These are phyloP conservation scores for Vannuccia rotundouncinata DNA, from an alignment of 2,888 invertebrate species.

Conservation along the genomic window DNA sequence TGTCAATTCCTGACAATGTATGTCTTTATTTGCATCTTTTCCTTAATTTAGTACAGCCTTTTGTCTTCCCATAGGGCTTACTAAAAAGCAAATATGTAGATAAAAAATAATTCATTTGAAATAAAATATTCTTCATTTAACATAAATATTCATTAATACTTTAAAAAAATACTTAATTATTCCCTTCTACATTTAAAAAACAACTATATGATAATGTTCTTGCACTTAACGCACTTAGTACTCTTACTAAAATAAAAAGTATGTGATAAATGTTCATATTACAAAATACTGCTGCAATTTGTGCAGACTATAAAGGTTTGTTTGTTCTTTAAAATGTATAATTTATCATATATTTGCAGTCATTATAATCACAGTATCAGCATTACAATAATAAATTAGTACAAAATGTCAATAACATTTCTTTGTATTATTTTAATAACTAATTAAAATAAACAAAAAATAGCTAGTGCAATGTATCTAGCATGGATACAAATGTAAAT, in stretches of 20 bases:
- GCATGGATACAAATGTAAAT: background rate
- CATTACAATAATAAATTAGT: background rate
- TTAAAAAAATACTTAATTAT: background rate
- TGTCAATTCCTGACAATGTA: background rate
- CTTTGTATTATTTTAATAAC: background rate
- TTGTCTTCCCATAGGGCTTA: background rate
- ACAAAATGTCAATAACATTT: background rate
- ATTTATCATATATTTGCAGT: background rate
- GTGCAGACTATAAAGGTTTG: background rate
- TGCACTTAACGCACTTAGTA: background rate
- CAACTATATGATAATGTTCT: background rate
- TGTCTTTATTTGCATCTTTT: background rate
- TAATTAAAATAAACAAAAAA: background rate
- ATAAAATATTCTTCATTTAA: background rate
- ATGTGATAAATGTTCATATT: background rate
- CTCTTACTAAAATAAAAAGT: background rate
- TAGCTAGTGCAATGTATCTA: background rate
- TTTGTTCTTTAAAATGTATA: background rate
- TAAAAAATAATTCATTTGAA: background rate
- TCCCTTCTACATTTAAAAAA: background rate
- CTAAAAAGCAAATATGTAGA: background rate
- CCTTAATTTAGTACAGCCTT: background rate
- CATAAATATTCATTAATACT: background rate
- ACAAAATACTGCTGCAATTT: background rate
- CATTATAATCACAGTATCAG: background rate